Conservation (phyloP, 2,113 vertebrate genomes). For the Xiphophorus hellerii region DNA sequence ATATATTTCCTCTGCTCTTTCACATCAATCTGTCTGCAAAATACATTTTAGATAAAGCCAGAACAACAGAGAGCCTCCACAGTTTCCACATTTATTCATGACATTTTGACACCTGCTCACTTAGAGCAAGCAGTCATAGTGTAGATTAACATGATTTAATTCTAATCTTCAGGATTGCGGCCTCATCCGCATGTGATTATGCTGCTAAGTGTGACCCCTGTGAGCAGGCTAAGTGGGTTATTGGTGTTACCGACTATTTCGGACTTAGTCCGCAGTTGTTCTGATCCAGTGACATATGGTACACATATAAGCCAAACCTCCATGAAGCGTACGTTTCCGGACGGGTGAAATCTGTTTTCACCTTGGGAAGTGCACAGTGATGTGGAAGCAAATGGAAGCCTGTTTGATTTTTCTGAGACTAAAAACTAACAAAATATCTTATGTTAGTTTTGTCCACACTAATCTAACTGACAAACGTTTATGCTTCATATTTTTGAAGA, state of each 20-base stretch:
- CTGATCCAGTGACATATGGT: slow-evolving; percentile 67
- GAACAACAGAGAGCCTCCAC: slow-evolving; percentile 1
- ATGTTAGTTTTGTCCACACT: background rate
- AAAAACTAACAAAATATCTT: background rate
- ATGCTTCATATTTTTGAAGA: background rate
- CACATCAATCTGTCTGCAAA: too few relatives aligned
- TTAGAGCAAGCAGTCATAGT: slow-evolving; percentile 13
- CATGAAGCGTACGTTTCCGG: background rate
- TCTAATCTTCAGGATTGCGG: slow-evolving; percentile 60
- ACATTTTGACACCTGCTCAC: slow-evolving; percentile 2
- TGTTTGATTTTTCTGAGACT: background rate
- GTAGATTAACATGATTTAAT: slow-evolving; percentile 61
- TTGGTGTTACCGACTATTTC: slow-evolving; percentile 59
- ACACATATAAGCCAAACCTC: slow-evolving; percentile 11
- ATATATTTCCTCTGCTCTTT: background rate
- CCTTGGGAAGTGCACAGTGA: background rate
- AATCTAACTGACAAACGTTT: background rate
- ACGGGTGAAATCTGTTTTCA: background rate
- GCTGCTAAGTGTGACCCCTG: slow-evolving; percentile 58
- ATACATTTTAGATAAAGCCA: background rate
- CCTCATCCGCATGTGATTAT: slow-evolving; percentile 65
- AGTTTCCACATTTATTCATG: slow-evolving; percentile 10
- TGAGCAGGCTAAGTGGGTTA: slow-evolving; percentile 59
- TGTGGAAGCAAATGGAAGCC: background rate
- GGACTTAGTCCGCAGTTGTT: slow-evolving; percentile 37